These are phyloP conservation scores for Apis cerana DNA, from an alignment of 1,140 invertebrate genomes.

Conservation along the genomic window DNA sequence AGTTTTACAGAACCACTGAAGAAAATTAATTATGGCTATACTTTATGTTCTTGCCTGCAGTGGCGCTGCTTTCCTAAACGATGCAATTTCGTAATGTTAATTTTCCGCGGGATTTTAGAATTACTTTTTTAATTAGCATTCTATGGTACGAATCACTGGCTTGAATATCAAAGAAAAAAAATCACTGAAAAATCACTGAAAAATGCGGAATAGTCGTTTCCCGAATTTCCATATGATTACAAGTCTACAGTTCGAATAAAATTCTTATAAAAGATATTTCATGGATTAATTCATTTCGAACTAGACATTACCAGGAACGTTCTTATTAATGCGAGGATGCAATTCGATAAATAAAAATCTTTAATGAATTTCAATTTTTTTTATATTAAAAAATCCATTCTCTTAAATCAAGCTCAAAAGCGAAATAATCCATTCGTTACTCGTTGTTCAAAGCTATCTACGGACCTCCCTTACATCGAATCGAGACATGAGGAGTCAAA, in stretches of 20 bases:
- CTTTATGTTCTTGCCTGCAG: not conserved
- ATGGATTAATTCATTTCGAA: not conserved
- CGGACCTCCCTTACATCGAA: not conserved
- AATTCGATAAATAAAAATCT: not conserved
- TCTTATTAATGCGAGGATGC: slow-evolving; percentile 10
- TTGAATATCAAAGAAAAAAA: not conserved
- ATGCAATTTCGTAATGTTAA: slow-evolving; percentile 19
- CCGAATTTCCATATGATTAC: not conserved
- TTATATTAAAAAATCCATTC: not conserved
- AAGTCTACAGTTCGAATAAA: too few relatives aligned
- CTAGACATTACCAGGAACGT: not conserved
- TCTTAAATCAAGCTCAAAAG: not conserved
- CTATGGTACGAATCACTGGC: not conserved
- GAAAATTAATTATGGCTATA: slow-evolving; percentile 29
- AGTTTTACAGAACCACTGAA: not conserved
- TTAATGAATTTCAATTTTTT: not conserved
- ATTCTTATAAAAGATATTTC: not conserved
- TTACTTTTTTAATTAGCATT: slow-evolving; percentile 31
- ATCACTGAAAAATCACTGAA: slow-evolving; percentile 12
- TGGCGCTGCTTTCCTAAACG: slow-evolving; percentile 9
- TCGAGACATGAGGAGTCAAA: not conserved
- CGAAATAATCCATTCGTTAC: not conserved
- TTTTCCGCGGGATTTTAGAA: slow-evolving; percentile 2
- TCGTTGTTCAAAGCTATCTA: not conserved
- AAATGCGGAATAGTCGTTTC: not conserved